A percentile compares a stretch with the other conserved stretches of the same genome.
phyloP scores from a whole-genome alignment of 1,140 invertebrate genomes.

The Bombyx mori region ASM3026992v2 NC_085110.1:2483501-2484000 shows the following conservation, averaged over 20 bases:
- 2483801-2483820: no score
- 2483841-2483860: not conserved
- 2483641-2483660: constrained; percentile 56
- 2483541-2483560: not conserved
- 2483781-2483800: constrained; percentile 27
- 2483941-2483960: constrained; percentile 58
- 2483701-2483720: constrained; percentile 61
- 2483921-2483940: constrained; percentile 46
- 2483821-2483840: no score
- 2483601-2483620: constrained; percentile 49
- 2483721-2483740: constrained; percentile 38
- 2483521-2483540: no score
- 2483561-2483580: constrained; percentile 19
- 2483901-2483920: constrained; percentile 29
- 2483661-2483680: constrained; percentile 59
- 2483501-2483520: no score
- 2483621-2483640: constrained; percentile 31
- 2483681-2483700: constrained; percentile 57
- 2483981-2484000: constrained; percentile 60
- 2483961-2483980: constrained; percentile 55
- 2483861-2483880: not conserved
- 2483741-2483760: constrained; percentile 44
- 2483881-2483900: not conserved
- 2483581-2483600: constrained; percentile 52
- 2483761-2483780: constrained; percentile 34